A percentile compares a stretch with the other conserved stretches of the same genome.
phyloP scores from a whole-genome alignment of 30 jellyfish, hydroid and myxozoan species.

The Hydra vulgaris region DNA sequence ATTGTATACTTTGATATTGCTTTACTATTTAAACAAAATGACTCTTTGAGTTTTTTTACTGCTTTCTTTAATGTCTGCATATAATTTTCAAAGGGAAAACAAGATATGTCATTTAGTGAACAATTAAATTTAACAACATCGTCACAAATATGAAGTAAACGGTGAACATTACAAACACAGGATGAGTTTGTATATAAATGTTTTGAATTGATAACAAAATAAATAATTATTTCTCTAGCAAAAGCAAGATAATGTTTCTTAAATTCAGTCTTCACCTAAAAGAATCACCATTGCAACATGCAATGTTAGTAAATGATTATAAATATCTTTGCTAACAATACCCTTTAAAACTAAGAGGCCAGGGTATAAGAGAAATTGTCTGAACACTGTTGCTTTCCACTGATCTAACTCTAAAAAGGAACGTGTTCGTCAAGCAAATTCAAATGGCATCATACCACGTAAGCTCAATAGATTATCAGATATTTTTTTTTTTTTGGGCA shows the following conservation, averaged over 20 bases:
- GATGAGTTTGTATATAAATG: conserved; percentile 22
- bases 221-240: conserved; percentile 10
- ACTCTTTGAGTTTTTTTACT: background rate
- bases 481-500: conserved; percentile 9
- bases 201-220: conserved; percentile 23
- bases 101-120: conserved; percentile 18
- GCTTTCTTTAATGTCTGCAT: conserved; percentile 4
- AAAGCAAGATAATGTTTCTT: conserved; percentile 13
- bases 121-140: conserved; percentile 21
- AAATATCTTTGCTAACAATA: conserved; percentile 10
- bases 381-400: conserved; percentile 49
- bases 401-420: conserved; percentile 18
- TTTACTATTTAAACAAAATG: no score
- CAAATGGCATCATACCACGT: conserved; percentile 29
- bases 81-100: conserved; percentile 12
- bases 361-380: conserved; percentile 42
- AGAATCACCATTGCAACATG: conserved; percentile 27
- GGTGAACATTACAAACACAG: conserved; percentile 28
- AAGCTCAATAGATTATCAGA: conserved; percentile 11
- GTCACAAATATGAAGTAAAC: conserved; percentile 13
- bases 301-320: conserved; percentile 23
- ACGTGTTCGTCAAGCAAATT: conserved; percentile 42
- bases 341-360: conserved; percentile 39
- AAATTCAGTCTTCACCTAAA: conserved; percentile 13
- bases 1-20: no score